Evolutionary conservation across 2,797 vertebrate species (phyloP).

Genomic region (Naso thynnoides): DNA sequence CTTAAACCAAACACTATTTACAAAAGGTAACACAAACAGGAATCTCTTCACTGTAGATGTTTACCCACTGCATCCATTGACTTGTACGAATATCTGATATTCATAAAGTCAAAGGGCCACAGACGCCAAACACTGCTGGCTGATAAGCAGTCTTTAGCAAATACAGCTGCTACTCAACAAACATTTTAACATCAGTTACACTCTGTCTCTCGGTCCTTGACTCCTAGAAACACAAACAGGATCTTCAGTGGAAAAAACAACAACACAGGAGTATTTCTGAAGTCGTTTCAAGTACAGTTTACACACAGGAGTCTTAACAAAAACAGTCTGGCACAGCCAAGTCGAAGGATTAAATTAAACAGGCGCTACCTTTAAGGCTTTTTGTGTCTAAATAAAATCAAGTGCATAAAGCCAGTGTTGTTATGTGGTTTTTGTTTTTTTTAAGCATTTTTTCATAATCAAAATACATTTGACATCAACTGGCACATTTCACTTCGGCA

Average conservation of each 20-base stretch:
- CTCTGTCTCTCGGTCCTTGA: conserved; percentile 22
- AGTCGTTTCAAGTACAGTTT: conserved; percentile 74
- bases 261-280: conserved; percentile 36
- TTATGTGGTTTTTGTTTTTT: conserved; percentile 30
- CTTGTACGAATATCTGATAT: conserved; percentile 51
- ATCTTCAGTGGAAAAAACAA: conserved; percentile 21
- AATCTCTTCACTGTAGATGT: conserved; percentile 36
- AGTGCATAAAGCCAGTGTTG: conserved; percentile 44
- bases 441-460: conserved; percentile 39
- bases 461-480: conserved; percentile 43
- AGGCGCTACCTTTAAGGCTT: conserved; percentile 55
- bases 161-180: conserved; percentile 49
- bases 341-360: conserved; percentile 37
- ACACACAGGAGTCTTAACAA: conserved; percentile 51
- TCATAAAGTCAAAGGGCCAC: conserved; percentile 48
- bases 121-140: conserved; percentile 40
- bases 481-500: conserved; percentile 65
- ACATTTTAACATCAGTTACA: conserved; percentile 39
- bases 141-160: conserved; percentile 38
- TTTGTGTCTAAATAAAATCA: conserved; percentile 40
- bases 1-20: conserved; percentile 65
- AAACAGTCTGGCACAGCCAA: conserved; percentile 59
- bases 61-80: conserved; percentile 35
- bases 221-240: conserved; percentile 33
- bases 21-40: conserved; percentile 54